Percentiles rank a stretch among this genome's conserved stretches.
phyloP scores from a whole-genome alignment of 2,888 invertebrate species.

The Dioctria linearis region DNA sequence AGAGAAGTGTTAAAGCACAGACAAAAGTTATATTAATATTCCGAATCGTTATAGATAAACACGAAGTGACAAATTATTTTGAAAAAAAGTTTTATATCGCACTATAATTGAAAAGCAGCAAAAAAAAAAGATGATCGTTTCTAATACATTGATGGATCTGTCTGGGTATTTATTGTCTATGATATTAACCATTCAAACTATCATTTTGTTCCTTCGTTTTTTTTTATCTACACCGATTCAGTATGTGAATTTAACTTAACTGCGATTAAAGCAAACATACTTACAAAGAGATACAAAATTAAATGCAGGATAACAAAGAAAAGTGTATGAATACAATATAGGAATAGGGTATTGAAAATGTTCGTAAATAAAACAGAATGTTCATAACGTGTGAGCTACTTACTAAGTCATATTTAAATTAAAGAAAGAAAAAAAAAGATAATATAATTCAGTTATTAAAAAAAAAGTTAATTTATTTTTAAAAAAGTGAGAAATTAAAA shows the following conservation, averaged over 20 bases:
- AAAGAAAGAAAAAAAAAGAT: conserved; percentile 10
- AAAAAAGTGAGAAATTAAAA: conserved; percentile 30
- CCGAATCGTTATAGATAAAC: no score
- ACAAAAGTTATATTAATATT: background rate
- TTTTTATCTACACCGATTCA: no score
- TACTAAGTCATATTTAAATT: conserved; percentile 35
- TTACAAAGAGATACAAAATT: conserved; percentile 40
- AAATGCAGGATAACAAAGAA: conserved; percentile 26
- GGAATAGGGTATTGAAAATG: conserved; percentile 8
- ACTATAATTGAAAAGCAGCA: background rate
- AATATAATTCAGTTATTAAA: conserved; percentile 43
- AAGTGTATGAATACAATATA: background rate
- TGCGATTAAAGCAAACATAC: background rate
- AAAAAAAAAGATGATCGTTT: no score
- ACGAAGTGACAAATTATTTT: background rate
- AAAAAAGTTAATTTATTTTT: conserved; percentile 49
- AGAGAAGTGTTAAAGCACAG: background rate
- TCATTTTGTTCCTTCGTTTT: no score
- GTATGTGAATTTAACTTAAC: no score
- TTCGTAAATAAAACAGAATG: conserved; percentile 18
- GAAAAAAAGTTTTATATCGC: background rate
- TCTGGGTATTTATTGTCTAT: no score
- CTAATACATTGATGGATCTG: no score
- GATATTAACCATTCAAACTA: no score
- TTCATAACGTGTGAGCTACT: conserved; percentile 12